Percentiles rank a stretch among this genome's conserved stretches.
Conservation (phyloP, 2,888 invertebrate species). For the Nudaria mundana region DNA sequence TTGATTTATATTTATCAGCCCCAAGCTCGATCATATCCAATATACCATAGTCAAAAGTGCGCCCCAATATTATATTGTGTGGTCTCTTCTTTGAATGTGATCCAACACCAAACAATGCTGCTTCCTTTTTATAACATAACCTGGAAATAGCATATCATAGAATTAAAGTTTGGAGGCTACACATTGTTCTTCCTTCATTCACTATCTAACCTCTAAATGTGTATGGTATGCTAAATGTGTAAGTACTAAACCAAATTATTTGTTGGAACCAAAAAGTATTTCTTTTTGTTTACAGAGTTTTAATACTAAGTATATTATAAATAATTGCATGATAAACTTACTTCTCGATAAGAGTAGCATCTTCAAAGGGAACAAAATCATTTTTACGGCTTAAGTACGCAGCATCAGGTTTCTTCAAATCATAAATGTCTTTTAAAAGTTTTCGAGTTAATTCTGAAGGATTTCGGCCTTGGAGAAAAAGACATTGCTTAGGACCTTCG, state of each 20-base stretch:
- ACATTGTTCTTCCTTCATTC: too few relatives aligned
- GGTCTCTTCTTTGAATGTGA: slow-evolving; percentile 97
- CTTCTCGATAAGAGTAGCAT: slow-evolving; percentile 90
- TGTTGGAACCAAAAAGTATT: too few relatives aligned
- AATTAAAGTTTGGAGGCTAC: neutral
- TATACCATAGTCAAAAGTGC: slow-evolving; percentile 93
- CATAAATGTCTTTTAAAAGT: slow-evolving; percentile 92
- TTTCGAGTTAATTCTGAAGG: slow-evolving; percentile 85
- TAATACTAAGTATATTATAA: too few relatives aligned
- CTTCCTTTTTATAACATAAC: slow-evolving; percentile 90
- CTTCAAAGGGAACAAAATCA: slow-evolving; percentile 96
- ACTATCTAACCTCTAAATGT: too few relatives aligned
- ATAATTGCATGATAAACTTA: too few relatives aligned
- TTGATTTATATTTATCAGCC: slow-evolving; percentile 89
- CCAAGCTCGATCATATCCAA: slow-evolving; percentile 98
- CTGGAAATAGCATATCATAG: slow-evolving; percentile 44
- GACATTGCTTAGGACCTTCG: slow-evolving; percentile 91
- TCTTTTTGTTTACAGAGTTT: too few relatives aligned
- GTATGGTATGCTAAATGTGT: too few relatives aligned
- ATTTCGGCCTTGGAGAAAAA: slow-evolving; percentile 93
- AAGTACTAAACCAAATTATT: too few relatives aligned
- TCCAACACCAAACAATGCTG: slow-evolving; percentile 94
- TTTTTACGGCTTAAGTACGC: slow-evolving; percentile 89
- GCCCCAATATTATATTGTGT: slow-evolving; percentile 93
- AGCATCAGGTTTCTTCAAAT: slow-evolving; percentile 92